These are phyloP conservation scores for Chrysogorgia sp. DNA, from an alignment of 92 coral and sea anemone genomes.

Conservation along the genomic window DNA sequence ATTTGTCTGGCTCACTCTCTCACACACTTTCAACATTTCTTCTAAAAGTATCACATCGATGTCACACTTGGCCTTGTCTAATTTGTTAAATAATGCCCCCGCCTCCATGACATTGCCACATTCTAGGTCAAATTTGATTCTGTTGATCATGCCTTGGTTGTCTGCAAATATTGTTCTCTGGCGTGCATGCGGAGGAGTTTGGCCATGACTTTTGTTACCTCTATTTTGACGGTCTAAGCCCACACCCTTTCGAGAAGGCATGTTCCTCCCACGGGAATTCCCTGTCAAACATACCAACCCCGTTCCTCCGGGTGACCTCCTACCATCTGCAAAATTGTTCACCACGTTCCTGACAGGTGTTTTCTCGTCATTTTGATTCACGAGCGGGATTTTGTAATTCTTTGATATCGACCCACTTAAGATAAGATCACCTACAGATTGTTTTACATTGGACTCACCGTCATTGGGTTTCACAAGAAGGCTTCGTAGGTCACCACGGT, in stretches of 20 bases:
- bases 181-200: background rate
- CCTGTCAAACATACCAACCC: too few species aligned
- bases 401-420: background rate
- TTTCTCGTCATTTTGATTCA: background rate
- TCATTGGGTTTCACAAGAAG: background rate
- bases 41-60: slow-evolving; percentile 8
- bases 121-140: background rate
- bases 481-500: slow-evolving; percentile 17
- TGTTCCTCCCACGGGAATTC: background rate
- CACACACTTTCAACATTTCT: slow-evolving; percentile 8
- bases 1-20: background rate
- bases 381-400: slow-evolving; percentile 7
- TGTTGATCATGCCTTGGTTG: background rate
- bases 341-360: background rate
- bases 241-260: too few species aligned
- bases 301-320: slow-evolving; percentile 8
- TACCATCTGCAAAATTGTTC: background rate
- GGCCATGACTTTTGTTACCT: background rate
- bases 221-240: too few species aligned
- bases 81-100: background rate
- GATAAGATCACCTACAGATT: slow-evolving; percentile 12
- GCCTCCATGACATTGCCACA: slow-evolving; percentile 9
- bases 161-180: too few species aligned
- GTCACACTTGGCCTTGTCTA: slow-evolving; percentile 8
- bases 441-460: background rate